phyloP scores from a whole-genome alignment of 2,797 vertebrate genomes.

The Characodon lateralis region DNA sequence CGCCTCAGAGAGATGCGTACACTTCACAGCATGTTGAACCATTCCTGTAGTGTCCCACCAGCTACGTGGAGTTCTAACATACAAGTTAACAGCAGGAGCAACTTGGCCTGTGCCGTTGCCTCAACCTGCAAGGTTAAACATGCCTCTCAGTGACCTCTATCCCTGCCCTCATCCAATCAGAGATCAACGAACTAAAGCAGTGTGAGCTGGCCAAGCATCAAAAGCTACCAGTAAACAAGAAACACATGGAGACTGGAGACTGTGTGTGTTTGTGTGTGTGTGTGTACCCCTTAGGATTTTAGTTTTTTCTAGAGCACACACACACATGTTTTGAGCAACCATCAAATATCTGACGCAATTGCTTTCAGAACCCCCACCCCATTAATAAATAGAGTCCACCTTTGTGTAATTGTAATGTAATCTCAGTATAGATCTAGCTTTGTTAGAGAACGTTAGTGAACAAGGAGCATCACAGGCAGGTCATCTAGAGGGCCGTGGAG shows the following conservation, averaged over 20 bases:
- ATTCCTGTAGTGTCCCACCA: background rate
- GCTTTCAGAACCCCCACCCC: no score
- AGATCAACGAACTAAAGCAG: background rate
- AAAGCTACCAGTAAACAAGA: background rate
- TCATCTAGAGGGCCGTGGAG: no score
- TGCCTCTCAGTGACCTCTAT: conserved; percentile 1
- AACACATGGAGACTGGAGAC: background rate
- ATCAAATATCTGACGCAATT: no score
- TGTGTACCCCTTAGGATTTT: background rate
- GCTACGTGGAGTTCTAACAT: background rate
- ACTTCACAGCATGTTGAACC: background rate
- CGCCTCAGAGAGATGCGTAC: background rate
- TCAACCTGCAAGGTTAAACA: background rate
- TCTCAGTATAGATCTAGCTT: no score
- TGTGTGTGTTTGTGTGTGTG: background rate
- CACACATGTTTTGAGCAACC: background rate
- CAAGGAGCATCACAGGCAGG: no score
- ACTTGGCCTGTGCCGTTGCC: background rate
- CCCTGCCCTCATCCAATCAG: conserved; percentile 12
- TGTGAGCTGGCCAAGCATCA: background rate
- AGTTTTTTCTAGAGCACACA: background rate
- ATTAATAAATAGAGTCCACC: no score
- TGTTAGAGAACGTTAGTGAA: no score
- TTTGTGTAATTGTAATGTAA: no score
- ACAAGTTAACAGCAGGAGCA: no score